Conservation (phyloP, 2,113 vertebrate species). For the Erinaceus europaeus region DNA sequence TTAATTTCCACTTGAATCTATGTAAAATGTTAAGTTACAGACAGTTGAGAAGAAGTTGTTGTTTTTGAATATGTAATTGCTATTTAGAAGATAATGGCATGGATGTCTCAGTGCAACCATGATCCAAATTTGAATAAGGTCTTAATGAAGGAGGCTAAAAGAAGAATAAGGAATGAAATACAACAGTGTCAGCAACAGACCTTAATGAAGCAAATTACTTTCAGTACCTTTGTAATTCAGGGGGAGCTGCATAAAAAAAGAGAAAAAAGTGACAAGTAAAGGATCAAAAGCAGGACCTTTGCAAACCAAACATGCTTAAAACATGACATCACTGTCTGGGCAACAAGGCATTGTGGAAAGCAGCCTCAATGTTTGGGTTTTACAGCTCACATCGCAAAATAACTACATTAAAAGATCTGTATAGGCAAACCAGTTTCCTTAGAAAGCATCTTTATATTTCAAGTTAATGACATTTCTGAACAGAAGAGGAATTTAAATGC, state of each 20-base stretch:
- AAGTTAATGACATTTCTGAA: conserved; percentile 69
- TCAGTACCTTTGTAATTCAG: conserved; percentile 74
- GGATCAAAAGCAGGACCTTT: conserved; percentile 74
- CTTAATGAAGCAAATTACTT: conserved; percentile 78
- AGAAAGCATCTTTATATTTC: conserved; percentile 74
- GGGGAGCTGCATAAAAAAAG: conserved; percentile 74
- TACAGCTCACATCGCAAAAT: conserved; percentile 68
- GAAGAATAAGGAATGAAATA: conserved; percentile 77
- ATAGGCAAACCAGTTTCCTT: conserved; percentile 56
- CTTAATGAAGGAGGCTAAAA: conserved; percentile 78
- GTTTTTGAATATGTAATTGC: conserved; percentile 74
- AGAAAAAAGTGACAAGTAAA: conserved; percentile 78
- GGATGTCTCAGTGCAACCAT: conserved; percentile 55
- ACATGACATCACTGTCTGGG: conserved; percentile 75
- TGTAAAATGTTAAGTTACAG: conserved; percentile 70
- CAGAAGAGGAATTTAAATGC: conserved; percentile 62
- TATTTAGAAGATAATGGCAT: conserved; percentile 75
- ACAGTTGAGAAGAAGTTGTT: conserved; percentile 73
- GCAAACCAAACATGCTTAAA: conserved; percentile 72
- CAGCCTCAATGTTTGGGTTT: conserved; percentile 71
- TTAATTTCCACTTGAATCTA: conserved; percentile 69
- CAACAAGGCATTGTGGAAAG: conserved; percentile 59
- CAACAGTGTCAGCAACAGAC: conserved; percentile 77
- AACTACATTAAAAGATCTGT: conserved; percentile 71
- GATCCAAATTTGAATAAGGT: conserved; percentile 80